A percentile compares a stretch with the other conserved stretches of the same genome.
phyloP scores from a whole-genome alignment of 1,140 invertebrate species.

The Papilio machaon region DNA sequence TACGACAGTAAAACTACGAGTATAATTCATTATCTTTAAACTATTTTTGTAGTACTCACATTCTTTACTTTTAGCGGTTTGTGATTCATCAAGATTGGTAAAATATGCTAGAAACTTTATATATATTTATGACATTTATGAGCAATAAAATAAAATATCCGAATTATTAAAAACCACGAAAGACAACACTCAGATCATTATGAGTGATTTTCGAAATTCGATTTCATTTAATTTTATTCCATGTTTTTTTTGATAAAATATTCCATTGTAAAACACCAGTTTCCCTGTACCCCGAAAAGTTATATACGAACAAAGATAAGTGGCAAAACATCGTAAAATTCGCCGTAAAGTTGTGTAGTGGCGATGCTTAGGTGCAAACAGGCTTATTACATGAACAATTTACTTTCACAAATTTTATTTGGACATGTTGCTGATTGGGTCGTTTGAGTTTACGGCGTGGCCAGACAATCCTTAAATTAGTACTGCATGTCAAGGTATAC shows the following conservation, averaged over 20 bases:
- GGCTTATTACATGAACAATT: slow-evolving; percentile 5
- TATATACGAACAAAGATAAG: slow-evolving; percentile 3
- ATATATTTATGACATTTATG: too few species aligned
- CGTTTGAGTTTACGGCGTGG: slow-evolving; percentile 18
- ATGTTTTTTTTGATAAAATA: neutral
- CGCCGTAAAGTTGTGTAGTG: slow-evolving; percentile 7
- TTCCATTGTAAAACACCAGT: neutral
- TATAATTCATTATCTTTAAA: neutral
- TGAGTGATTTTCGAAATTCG: neutral
- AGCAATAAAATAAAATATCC: too few species aligned
- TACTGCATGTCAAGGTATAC: neutral
- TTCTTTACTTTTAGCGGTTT: neutral
- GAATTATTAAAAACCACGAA: neutral
- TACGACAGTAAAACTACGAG: neutral
- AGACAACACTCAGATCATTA: neutral
- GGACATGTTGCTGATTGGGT: slow-evolving; percentile 12
- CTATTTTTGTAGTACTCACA: neutral
- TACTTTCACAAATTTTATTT: slow-evolving; percentile 26
- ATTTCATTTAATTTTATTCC: neutral
- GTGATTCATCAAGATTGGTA: neutral
- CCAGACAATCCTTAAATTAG: neutral
- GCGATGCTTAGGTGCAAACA: slow-evolving; percentile 5
- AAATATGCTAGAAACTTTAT: too few species aligned
- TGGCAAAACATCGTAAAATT: slow-evolving; percentile 34
- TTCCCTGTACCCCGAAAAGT: neutral